Percentiles rank a stretch among this genome's conserved stretches.
Evolutionary conservation across 2,888 invertebrate genomes (phyloP).

Genomic region (Parasteatoda lunata): DNA sequence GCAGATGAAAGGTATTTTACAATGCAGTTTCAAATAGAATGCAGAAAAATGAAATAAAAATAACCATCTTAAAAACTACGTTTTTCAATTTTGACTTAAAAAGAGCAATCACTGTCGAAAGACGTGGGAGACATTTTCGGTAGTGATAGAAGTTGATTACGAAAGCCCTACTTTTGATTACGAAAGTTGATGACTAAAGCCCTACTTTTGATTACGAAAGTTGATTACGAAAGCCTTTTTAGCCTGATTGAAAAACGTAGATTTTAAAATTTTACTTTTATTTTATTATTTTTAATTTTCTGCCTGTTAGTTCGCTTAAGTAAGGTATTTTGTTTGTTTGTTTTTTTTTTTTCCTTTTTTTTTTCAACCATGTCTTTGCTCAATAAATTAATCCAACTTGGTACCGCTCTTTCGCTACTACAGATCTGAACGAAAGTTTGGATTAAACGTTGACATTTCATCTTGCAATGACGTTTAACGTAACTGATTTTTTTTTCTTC

Average conservation of each 20-base stretch:
- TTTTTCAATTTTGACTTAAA: too few relatives aligned
- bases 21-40: too few relatives aligned
- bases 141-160: too few relatives aligned
- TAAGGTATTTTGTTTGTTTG: neutral
- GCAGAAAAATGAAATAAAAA: too few relatives aligned
- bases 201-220: too few relatives aligned
- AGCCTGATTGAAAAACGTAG: too few relatives aligned
- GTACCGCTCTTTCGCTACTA: neutral
- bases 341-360: neutral
- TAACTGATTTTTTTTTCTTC: neutral
- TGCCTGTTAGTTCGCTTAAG: neutral
- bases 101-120: too few relatives aligned
- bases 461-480: neutral
- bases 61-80: too few relatives aligned
- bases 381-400: neutral
- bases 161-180: too few relatives aligned
- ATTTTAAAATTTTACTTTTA: neutral
- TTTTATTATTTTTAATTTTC: neutral
- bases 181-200: too few relatives aligned
- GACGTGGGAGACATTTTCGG: too few relatives aligned
- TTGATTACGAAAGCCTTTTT: too few relatives aligned
- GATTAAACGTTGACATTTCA: neutral
- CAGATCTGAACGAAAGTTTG: neutral
- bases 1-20: neutral
- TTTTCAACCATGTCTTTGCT: neutral